These are phyloP conservation scores for Sericinus montela DNA, from an alignment of 2,888 invertebrate genomes.

Conservation along the genomic window DNA sequence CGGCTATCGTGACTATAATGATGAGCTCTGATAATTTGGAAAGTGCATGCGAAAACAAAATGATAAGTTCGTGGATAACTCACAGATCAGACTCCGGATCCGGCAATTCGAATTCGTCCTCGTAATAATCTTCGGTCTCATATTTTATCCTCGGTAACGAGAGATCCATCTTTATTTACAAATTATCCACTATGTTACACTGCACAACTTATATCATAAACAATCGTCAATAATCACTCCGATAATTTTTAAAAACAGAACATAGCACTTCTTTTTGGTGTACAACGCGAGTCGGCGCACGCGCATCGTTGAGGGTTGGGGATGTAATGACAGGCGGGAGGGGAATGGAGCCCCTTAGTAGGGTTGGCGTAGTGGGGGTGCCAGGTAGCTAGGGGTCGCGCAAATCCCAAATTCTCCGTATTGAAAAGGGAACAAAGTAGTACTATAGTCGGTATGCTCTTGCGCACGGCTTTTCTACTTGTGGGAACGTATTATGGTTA, in stretches of 20 bases:
- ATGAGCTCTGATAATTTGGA: no score
- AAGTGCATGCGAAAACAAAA: no score
- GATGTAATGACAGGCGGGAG: slow-evolving; percentile 47
- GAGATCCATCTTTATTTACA: slow-evolving; percentile 51
- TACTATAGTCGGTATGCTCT: slow-evolving; percentile 39
- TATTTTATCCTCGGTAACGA: slow-evolving; percentile 58
- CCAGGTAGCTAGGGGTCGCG: slow-evolving; percentile 61
- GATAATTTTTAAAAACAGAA: slow-evolving; percentile 28
- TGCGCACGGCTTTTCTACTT: slow-evolving; percentile 33
- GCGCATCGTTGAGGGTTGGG: slow-evolving; percentile 57
- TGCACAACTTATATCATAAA: slow-evolving; percentile 33
- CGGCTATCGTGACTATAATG: no score
- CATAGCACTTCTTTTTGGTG: slow-evolving; percentile 12
- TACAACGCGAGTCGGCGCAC: slow-evolving; percentile 40
- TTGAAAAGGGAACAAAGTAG: slow-evolving; percentile 38
- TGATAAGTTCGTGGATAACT: slow-evolving; percentile 20
- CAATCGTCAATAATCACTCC: slow-evolving; percentile 21
- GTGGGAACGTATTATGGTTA: slow-evolving; percentile 28
- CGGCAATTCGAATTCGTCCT: slow-evolving; percentile 47
- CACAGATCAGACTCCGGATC: slow-evolving; percentile 28
- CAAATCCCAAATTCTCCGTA: slow-evolving; percentile 53
- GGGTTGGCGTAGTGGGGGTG: slow-evolving; percentile 32
- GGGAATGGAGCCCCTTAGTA: slow-evolving; percentile 24
- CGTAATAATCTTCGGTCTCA: slow-evolving; percentile 45
- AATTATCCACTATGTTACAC: slow-evolving; percentile 16